Base-by-base conservation (phyloP, 2,888 invertebrate genomes). In the Nemapogon koenigi region DNA sequence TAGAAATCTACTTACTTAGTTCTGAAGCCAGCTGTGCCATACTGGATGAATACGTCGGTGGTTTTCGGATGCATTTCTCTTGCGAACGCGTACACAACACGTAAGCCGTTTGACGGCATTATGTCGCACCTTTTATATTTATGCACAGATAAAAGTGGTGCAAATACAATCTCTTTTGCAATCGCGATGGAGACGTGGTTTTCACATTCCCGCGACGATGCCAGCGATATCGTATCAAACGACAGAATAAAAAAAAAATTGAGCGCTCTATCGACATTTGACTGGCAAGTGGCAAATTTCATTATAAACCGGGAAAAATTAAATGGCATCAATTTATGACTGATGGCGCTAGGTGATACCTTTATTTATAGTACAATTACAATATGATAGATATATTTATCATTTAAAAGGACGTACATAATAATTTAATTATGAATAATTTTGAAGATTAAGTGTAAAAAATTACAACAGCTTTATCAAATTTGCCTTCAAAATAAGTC, bases 1-100 rank as follows among this genome's bases (percentile, higher is more conserved):
- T 28, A 27, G 18, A 26, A 26, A 28, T 16, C 13, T 52, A 78
- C 83, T 83, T 70, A 90, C 90, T 85, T 89, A 54, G 88, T 87
- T 54, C 92, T 84, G 65, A 92, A 92, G 57, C 92, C 92, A 50
- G 92, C 90, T 43, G 92, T 92, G 50, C 92, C 92, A 78, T 92
- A 92, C 67, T 88, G 82, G 51, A 91, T 85, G 56, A 81, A 81
- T 47, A 82, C 80, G 52, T 83, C 84, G 38, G 81, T 69, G 30
- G 81, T 85, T 70, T 88, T 89, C 16, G 86, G 86, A 62, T 89
- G 88, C 85, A 88, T 86, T 81, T 87, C 86, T 71, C 87, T 83
- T 42, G 88, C 87, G 78, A 89, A 89, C 58, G 88, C 88, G 81
- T 88, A 89, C 51, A 87, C 84, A 46, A 85, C 84, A 68, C 84